phyloP scores from a whole-genome alignment of 2,888 invertebrate species.

The Listrodromus nycthemerus region DNA sequence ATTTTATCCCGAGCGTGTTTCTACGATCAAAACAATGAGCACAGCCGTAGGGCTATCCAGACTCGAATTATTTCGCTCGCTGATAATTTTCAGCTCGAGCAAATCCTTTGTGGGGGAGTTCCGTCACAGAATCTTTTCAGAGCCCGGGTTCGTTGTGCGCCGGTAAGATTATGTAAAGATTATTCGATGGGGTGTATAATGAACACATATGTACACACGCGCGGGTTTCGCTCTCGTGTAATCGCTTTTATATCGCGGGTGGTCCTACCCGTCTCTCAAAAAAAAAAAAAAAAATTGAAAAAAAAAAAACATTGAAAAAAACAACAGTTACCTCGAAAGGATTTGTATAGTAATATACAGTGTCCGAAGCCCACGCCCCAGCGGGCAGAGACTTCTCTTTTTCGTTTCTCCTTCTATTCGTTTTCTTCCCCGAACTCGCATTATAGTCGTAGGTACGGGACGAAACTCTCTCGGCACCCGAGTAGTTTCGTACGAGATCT shows the following conservation, averaged over 20 bases:
- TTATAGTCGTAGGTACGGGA: constrained; percentile 52
- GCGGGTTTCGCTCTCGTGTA: constrained; percentile 62
- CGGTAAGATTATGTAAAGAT: constrained; percentile 64
- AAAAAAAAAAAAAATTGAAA: background rate
- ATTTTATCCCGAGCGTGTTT: too few relatives aligned
- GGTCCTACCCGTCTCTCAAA: constrained; percentile 62
- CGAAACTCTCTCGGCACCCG: constrained; percentile 22
- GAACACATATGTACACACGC: constrained; percentile 39
- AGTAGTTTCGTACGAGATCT: constrained; percentile 40
- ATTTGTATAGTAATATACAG: constrained; percentile 35
- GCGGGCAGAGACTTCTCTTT: constrained; percentile 43
- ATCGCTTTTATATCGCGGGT: constrained; percentile 68
- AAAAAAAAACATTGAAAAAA: background rate
- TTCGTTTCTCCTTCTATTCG: constrained; percentile 48
- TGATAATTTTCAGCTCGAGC: background rate
- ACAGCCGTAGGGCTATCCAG: background rate
- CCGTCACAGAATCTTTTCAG: constrained; percentile 24
- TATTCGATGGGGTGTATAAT: constrained; percentile 61
- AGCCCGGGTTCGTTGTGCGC: constrained; percentile 37
- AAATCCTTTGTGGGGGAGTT: background rate
- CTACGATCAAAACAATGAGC: too few relatives aligned
- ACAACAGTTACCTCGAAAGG: constrained; percentile 42
- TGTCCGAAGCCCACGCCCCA: constrained; percentile 59
- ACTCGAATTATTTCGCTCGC: background rate
- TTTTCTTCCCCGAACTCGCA: constrained; percentile 47